Percentiles rank a stretch among this genome's conserved stretches.
Conservation (phyloP, 2,797 vertebrate species). For the Eulemur albifrons region DNA sequence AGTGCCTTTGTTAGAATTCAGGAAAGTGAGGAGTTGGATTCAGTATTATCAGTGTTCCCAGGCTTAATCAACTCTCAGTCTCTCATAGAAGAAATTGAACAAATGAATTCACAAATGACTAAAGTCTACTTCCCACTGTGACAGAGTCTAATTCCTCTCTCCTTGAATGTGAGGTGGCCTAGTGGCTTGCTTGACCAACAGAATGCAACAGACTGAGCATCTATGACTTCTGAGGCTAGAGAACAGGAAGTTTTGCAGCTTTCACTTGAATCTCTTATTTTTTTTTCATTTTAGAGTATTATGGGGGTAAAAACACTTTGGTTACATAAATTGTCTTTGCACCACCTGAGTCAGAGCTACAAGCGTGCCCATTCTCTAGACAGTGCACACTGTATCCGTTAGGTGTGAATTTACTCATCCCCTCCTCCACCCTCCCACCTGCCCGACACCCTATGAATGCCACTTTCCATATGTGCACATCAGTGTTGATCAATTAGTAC, state of each 20-base stretch:
- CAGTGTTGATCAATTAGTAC: no score
- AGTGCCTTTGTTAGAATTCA: not conserved
- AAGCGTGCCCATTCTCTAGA: no score
- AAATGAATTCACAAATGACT: not conserved
- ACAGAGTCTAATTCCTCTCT: not conserved
- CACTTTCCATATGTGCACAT: no score
- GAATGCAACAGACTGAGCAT: not conserved
- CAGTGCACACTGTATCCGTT: no score
- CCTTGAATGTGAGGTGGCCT: not conserved
- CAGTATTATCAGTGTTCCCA: not conserved
- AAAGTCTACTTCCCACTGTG: not conserved
- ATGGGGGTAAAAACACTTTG: no score
- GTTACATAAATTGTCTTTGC: no score
- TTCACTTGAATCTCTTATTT: not conserved
- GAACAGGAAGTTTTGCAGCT: not conserved
- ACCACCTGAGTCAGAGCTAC: no score
- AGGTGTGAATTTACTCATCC: no score
- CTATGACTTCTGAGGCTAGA: not conserved
- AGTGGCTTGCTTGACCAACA: not conserved
- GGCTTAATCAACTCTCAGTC: not conserved
- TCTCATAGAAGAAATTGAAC: slow-evolving; percentile 10
- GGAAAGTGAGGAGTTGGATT: not conserved
- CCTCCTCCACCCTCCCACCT: no score
- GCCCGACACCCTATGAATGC: no score
- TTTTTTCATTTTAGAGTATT: no score